These are phyloP conservation scores for Chrysemys picta DNA, from an alignment of 2,113 vertebrate genomes.

Conservation along the genomic window DNA sequence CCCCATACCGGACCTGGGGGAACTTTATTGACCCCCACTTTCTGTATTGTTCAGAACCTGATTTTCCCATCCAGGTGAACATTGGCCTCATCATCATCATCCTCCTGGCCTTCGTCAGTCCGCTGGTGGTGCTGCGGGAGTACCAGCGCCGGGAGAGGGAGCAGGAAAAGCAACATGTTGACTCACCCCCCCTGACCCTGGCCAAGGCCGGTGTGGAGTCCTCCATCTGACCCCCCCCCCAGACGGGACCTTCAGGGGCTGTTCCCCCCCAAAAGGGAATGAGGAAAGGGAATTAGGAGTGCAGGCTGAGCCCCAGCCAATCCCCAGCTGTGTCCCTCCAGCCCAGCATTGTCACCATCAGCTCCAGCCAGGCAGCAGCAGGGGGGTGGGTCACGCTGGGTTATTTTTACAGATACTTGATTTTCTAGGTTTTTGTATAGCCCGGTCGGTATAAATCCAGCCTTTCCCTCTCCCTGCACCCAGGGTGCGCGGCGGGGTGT, in stretches of 20 bases:
- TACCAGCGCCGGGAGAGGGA: slow-evolving; percentile 62
- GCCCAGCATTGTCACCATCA: neutral
- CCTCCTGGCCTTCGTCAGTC: slow-evolving; percentile 83
- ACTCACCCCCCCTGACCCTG: rapidly evolving
- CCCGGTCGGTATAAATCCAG: neutral
- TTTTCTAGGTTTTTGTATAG: neutral
- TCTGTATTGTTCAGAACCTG: neutral
- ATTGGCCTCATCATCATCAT: slow-evolving; percentile 75
- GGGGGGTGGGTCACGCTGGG: neutral
- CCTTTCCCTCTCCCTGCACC: neutral
- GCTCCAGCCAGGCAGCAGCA: neutral
- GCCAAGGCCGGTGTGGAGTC: neutral
- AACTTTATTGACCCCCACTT: neutral
- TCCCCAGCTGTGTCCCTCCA: neutral
- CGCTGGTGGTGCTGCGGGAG: slow-evolving; percentile 75
- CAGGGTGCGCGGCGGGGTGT: too few relatives aligned
- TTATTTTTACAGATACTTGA: neutral
- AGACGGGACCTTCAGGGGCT: neutral
- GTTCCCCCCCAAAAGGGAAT: neutral
- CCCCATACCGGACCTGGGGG: too few relatives aligned
- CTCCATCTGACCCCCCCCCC: neutral
- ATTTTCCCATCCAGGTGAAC: slow-evolving; percentile 77
- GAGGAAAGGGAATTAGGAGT: neutral
- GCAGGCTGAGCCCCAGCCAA: neutral
- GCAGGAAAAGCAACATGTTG: neutral